These are phyloP conservation scores for Caradrina clavipalpis DNA, from an alignment of 2,888 invertebrate species.

Conservation along the genomic window DNA sequence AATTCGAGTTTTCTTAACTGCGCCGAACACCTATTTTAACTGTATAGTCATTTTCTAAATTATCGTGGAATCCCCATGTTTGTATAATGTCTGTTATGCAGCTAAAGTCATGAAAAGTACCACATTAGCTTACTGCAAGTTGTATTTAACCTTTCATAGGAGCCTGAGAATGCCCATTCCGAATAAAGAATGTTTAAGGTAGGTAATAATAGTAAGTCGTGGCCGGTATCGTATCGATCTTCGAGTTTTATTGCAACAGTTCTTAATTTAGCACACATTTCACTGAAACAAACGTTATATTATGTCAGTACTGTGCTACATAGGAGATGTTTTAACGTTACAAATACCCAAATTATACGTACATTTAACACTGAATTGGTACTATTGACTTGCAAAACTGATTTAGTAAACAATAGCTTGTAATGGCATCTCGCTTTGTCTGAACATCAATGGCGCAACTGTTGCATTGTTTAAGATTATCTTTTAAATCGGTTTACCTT, in stretches of 20 bases:
- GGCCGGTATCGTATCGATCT: constrained; percentile 16
- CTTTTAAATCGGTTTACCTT: constrained; percentile 71
- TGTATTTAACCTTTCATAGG: constrained; percentile 10
- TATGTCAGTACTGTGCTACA: constrained; percentile 5
- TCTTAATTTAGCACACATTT: constrained; percentile 39
- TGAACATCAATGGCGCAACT: constrained; percentile 83
- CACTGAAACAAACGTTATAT: constrained; percentile 11
- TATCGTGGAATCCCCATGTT: neutral
- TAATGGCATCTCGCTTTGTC: constrained; percentile 82
- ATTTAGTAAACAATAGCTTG: constrained; percentile 85
- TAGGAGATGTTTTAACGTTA: constrained; percentile 30
- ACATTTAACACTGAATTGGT: constrained; percentile 72
- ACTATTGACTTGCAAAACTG: constrained; percentile 77
- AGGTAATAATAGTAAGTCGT: constrained; percentile 10
- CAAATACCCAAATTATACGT: constrained; percentile 65
- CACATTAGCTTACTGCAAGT: neutral
- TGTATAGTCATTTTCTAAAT: neutral
- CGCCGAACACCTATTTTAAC: neutral
- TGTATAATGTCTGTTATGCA: neutral
- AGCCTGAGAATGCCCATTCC: constrained; percentile 2
- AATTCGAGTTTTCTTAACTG: neutral
- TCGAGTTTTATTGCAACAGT: constrained; percentile 22
- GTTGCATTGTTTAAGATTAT: constrained; percentile 80
- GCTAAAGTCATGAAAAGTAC: constrained; percentile 4
- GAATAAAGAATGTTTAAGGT: constrained; percentile 13